Base-by-base conservation (phyloP, 2,888 invertebrate species). In the Nomada fucata region DNA sequence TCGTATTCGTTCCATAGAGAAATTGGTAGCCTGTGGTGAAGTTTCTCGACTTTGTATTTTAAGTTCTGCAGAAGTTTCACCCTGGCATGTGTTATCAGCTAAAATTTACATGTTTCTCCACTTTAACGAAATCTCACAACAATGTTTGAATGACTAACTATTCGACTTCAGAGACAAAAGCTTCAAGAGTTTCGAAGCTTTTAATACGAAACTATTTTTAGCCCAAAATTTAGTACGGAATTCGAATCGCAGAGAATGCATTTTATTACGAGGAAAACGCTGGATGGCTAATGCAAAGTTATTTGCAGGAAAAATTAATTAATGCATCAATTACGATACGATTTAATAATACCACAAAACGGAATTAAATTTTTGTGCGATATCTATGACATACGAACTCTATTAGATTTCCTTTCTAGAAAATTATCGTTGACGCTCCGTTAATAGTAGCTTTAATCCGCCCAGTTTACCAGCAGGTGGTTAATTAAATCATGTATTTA, bases 401-500 rank as follows among this genome's bases (percentile, higher is more conserved):
- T 20, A 76, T 70, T 76, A 70, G 42, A 36, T 70, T 36, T 70
- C 50, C 29, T 53, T 61, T 44, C 63, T 76, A 55, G 29, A 64
- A 36, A 70, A 53, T 76, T 69, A 70, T 29, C 44, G 47, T 53
- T 47, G 70, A 50, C 18, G 70, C 61, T n/a, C 47, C 55, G 53
- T 76, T 63, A 70, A 23, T 47, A 26, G 18, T 47, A 76, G 55
- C 47, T 63, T 57, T 63, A 76, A 70, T 63, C 53, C 53, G 57
- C 55, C 20, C 36, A 36, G 36, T 36, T 36, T 36, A 36, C 36
- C 36, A 44, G 70, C 63, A 29, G 55, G 23, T 50, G 63, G 44
- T 76, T 76, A 70, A 76, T 76, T 70, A 47, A 70, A 76, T 76
- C 52, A 70, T 76, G 53, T 63, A 57, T 70, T 70, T 47, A 64